Conservation (phyloP, 2,113 vertebrate genomes). For the Morone saxatilis region DNA sequence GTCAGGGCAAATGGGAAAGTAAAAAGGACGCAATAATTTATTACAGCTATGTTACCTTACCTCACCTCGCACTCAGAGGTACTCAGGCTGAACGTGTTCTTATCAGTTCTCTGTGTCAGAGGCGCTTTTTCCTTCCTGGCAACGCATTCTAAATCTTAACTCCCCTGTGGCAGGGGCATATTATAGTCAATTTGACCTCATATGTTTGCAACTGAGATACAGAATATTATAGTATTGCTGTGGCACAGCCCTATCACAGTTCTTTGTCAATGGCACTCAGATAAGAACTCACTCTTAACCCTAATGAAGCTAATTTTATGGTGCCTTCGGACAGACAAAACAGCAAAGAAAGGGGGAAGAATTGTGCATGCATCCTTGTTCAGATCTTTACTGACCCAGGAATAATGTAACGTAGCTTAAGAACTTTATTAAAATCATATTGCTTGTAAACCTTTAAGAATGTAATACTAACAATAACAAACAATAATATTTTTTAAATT, state of each 20-base stretch:
- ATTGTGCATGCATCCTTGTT: neutral
- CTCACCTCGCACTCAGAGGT: conserved; percentile 19
- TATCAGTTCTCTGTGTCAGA: conserved; percentile 26
- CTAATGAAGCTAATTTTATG: conserved; percentile 39
- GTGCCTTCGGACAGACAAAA: conserved; percentile 49
- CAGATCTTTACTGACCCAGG: neutral
- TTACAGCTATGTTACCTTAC: conserved; percentile 14
- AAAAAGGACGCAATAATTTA: neutral
- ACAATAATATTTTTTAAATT: no score
- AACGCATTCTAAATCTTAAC: conserved; percentile 11
- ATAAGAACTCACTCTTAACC: conserved; percentile 24
- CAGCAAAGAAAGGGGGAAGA: conserved; percentile 48
- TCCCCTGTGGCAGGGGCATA: neutral
- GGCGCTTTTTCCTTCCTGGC: conserved; percentile 5
- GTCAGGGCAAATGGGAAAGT: conserved; percentile 24
- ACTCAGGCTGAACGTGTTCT: conserved; percentile 21
- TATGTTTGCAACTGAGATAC: conserved; percentile 23
- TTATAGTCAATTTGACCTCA: conserved; percentile 22
- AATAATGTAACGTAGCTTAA: neutral
- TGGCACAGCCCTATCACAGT: conserved; percentile 10
- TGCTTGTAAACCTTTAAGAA: neutral
- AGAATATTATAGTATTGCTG: conserved; percentile 19
- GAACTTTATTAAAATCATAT: neutral
- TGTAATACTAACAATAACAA: neutral
- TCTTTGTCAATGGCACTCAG: conserved; percentile 27